Base-by-base conservation (phyloP, 2,888 invertebrate species). In the Drosophila vallismaia region DNA sequence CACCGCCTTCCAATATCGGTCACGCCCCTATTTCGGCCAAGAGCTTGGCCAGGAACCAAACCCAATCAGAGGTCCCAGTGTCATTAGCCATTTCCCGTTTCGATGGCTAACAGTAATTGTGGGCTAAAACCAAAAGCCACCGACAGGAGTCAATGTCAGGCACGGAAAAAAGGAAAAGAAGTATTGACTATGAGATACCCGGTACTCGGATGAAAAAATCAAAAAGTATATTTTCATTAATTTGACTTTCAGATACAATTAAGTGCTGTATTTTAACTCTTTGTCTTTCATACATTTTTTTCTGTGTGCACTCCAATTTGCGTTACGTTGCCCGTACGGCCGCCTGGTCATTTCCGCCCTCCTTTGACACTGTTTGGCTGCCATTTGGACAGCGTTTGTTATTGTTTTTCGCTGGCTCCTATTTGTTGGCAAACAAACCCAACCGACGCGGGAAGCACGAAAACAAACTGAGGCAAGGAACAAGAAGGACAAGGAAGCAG, bases 351-450 rank as follows among this genome's bases (percentile, higher is more conserved):
- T 79, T 83, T 86, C 84, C 77, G 74, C 12, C 46, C 42, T 72
- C 66, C 58, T 56, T 48, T 77, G 75, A 80, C 75, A 86, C 73
- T 86, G 75, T 84, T 83, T 83, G 80, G 63, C 75, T 53, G 83
- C 70, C 75, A 72, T 71, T 59, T 59, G 46, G 46, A 38, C 62
- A 59, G 42, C 67, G 49, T 71, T 74, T 83, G 55, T 81, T 84
- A 70, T 75, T 80, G 78, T 80, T 64, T 24, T 33, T 28, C 12
- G 26, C 36, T 36, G 31, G 26, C 33, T 31, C 42, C 29, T 14
- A 40, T 48, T 66, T 10, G 45, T 6, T 45, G 19, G 24, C 66
- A 67, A 67, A 57, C 71, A 70, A 57, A 48, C 10, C 7, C 46
- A n/a, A 6, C 55, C 29, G 24, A 14, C 50, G 56, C 46, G 48